Conservation (phyloP, 2,113 vertebrate species). For the Archilochus colubris region DNA sequence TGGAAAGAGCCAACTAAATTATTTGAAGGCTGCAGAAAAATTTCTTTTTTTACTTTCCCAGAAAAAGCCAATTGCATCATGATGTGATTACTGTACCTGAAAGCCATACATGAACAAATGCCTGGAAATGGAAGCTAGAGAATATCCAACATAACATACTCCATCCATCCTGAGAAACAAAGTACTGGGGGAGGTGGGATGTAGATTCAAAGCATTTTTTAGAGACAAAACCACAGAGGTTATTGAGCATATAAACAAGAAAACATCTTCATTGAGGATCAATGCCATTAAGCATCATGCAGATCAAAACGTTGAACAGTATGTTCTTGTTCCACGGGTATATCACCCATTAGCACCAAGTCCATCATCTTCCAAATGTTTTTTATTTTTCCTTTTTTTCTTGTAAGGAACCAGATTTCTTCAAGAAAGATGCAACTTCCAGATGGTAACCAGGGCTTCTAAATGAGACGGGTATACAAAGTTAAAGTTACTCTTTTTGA, state of each 20-base stretch:
- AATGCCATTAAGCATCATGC: not conserved
- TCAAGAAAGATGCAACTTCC: not conserved
- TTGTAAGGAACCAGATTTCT: not conserved
- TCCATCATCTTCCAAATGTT: not conserved
- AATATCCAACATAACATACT: accelerated
- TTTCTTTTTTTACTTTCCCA: not conserved
- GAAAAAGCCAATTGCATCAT: not conserved
- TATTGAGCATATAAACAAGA: not conserved
- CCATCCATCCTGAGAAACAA: not conserved
- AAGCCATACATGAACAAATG: not conserved
- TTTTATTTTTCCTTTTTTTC: not conserved
- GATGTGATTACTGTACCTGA: not conserved
- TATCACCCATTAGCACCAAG: not conserved
- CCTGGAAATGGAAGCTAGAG: not conserved
- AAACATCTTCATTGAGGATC: not conserved
- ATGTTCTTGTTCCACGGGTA: not conserved
- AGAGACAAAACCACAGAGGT: not conserved
- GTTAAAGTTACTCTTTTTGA: not conserved
- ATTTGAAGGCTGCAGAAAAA: not conserved
- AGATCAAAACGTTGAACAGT: not conserved
- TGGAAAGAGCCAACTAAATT: not conserved
- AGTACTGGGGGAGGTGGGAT: not conserved
- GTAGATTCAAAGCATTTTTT: not conserved
- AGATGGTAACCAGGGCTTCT: not conserved
- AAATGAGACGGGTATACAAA: not conserved